A percentile compares a stretch with the other conserved stretches of the same genome.
These are phyloP conservation scores for Unio delphinus DNA, from an alignment of 2,888 invertebrate species.

Conservation along the genomic window DNA sequence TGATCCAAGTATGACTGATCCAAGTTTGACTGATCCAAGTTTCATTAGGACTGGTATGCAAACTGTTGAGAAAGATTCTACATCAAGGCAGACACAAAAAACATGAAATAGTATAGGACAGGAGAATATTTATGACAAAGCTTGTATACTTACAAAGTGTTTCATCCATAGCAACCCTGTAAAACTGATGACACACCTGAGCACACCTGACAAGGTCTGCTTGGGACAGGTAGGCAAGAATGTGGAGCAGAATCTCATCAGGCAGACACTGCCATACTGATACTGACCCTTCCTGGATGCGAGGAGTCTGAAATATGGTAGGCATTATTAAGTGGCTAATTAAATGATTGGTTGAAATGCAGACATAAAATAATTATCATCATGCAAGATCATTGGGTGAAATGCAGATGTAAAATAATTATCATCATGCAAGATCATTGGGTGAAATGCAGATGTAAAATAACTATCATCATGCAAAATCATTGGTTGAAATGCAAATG, in stretches of 20 bases:
- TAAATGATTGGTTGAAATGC: no score
- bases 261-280: slow-evolving; percentile 67
- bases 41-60: slow-evolving; percentile 53
- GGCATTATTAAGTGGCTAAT: no score
- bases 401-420: no score
- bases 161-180: slow-evolving; percentile 64
- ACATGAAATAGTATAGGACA: not conserved
- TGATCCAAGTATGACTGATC: no score
- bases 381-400: no score
- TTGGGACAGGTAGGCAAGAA: slow-evolving; percentile 60
- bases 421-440: no score
- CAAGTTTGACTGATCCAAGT: slow-evolving; percentile 38
- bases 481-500: no score
- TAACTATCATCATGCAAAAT: no score
- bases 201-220: slow-evolving; percentile 53
- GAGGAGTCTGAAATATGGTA: slow-evolving; percentile 59
- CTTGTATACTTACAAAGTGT: slow-evolving; percentile 62
- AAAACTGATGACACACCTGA: slow-evolving; percentile 56
- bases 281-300: slow-evolving; percentile 59
- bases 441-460: no score
- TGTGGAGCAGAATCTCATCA: slow-evolving; percentile 66
- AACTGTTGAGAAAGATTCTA: slow-evolving; percentile 60
- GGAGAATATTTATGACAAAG: not conserved
- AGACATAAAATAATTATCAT: no score
- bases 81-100: no score